Percentiles rank a stretch among this genome's conserved stretches.
Conservation (phyloP, 2,797 vertebrate species). For the Sebastes nivosus region DNA sequence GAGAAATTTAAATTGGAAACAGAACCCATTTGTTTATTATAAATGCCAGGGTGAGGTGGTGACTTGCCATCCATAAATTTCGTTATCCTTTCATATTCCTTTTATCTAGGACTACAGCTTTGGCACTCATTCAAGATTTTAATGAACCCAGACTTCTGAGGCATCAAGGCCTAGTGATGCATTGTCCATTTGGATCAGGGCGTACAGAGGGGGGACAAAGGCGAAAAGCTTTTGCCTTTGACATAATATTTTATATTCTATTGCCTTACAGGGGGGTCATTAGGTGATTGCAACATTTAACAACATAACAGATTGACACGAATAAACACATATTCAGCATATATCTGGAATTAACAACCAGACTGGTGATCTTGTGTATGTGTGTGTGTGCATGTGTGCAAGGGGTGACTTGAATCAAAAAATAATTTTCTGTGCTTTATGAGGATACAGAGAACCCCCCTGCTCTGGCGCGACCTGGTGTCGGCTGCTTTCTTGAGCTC, state of each 20-base stretch:
- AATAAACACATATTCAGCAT: conserved; percentile 66
- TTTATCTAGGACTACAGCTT: conserved; percentile 84
- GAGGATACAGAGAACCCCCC: conserved; percentile 70
- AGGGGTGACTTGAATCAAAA: conserved; percentile 78
- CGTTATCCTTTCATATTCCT: conserved; percentile 83
- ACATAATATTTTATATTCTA: conserved; percentile 80
- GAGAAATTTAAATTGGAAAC: conserved; percentile 85
- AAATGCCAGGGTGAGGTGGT: conserved; percentile 84
- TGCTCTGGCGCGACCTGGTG: conserved; percentile 75
- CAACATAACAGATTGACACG: conserved; percentile 70
- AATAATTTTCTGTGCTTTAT: conserved; percentile 75
- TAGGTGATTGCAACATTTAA: conserved; percentile 71
- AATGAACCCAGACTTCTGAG: conserved; percentile 87
- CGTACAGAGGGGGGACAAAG: conserved; percentile 72
- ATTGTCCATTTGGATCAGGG: conserved; percentile 84
- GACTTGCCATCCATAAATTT: conserved; percentile 87
- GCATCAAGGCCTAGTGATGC: conserved; percentile 84
- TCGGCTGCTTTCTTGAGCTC: conserved; percentile 82
- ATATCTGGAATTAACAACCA: conserved; percentile 63
- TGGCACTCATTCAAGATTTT: conserved; percentile 87
- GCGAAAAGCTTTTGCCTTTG: conserved; percentile 68
- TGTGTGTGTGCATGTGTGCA: conserved; percentile 10
- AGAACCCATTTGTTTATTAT: conserved; percentile 86
- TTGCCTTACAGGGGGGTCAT: conserved; percentile 70
- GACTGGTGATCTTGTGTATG: conserved; percentile 19